phyloP scores from a whole-genome alignment of 2,113 vertebrate genomes.

The Neopipo cinnamomea region DNA sequence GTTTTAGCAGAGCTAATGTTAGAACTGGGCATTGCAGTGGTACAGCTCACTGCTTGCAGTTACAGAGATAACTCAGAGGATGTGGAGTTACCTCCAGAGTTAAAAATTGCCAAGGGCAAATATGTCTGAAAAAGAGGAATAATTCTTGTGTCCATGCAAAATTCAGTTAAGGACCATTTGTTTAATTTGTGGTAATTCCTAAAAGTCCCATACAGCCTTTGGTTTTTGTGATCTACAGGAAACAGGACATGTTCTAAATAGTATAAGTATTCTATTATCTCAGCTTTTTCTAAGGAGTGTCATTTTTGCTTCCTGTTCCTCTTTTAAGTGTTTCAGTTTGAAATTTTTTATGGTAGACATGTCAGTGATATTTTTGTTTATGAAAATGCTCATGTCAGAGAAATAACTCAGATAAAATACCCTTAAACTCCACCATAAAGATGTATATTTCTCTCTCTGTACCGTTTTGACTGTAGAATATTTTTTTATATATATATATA shows the following conservation, averaged over 20 bases:
- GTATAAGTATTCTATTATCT: background rate
- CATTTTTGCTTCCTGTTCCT: background rate
- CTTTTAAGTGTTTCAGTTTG: background rate
- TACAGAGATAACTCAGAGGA: background rate
- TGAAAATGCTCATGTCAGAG: background rate
- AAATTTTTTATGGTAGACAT: background rate
- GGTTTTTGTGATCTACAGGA: background rate
- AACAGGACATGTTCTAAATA: background rate
- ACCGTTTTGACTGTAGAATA: background rate
- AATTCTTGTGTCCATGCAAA: background rate
- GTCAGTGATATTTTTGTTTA: background rate
- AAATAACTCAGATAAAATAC: background rate
- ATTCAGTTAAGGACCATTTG: background rate
- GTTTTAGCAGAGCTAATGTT: background rate
- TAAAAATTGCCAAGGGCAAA: background rate
- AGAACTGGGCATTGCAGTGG: background rate
- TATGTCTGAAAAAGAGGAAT: background rate
- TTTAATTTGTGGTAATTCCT: background rate
- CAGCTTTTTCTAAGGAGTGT: background rate
- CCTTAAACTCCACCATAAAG: background rate
- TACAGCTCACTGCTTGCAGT: background rate
- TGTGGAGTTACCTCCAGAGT: background rate
- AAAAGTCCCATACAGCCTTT: background rate
- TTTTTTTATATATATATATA: background rate
- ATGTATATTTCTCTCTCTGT: background rate